A percentile compares a stretch with the other conserved stretches of the same genome.
Conservation (phyloP, 2,888 invertebrate species). For the Cheiracanthium punctorium region DNA sequence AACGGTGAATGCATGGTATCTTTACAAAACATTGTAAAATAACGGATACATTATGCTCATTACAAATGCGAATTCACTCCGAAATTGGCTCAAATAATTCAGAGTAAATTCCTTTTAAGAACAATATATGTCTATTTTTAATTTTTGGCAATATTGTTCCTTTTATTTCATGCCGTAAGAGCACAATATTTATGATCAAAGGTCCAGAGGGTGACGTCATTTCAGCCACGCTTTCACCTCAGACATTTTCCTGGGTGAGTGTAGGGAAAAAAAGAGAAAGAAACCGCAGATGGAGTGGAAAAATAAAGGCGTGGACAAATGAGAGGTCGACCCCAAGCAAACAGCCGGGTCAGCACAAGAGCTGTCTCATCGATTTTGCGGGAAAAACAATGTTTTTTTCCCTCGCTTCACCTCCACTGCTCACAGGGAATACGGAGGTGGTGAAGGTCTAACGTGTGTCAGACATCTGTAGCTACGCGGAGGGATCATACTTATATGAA, state of each 20-base stretch:
- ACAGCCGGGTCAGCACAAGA: not conserved
- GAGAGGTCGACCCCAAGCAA: slow-evolving; percentile 17
- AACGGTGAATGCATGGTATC: too few species aligned
- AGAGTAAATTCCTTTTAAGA: too few species aligned
- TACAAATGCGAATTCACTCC: too few species aligned
- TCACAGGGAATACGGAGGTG: not conserved
- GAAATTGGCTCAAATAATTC: too few species aligned
- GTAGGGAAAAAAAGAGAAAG: not conserved
- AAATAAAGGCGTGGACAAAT: slow-evolving; percentile 15
- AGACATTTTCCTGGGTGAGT: not conserved
- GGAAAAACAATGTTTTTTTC: not conserved
- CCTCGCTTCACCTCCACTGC: not conserved
- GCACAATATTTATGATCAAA: not conserved
- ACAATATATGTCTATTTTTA: too few species aligned
- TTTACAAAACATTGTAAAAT: too few species aligned
- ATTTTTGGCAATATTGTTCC: too few species aligned
- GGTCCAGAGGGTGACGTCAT: not conserved
- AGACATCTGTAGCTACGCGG: not conserved
- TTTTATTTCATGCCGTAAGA: too few species aligned
- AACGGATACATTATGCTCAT: too few species aligned
- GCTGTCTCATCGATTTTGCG: slow-evolving; percentile 8
- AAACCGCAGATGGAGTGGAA: slow-evolving; percentile 6
- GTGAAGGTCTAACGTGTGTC: not conserved
- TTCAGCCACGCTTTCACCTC: not conserved
- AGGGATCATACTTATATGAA: not conserved